Conservation (phyloP, 1,140 invertebrate genomes). For the Ceratitis capitata region DNA sequence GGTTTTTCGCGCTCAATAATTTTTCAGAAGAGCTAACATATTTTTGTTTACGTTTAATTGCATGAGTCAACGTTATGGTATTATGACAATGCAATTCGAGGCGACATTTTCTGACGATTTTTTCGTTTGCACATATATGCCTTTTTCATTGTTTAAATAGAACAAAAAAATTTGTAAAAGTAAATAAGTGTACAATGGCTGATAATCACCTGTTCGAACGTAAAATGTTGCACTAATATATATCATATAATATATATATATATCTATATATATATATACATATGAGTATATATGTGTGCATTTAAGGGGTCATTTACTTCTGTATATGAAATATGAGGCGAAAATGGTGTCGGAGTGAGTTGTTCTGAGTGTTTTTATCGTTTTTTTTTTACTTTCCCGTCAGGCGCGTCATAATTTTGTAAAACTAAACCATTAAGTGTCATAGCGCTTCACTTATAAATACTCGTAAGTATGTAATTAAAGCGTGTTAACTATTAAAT, state of each 20-base stretch:
- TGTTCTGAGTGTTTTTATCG: background rate
- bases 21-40: background rate
- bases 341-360: background rate
- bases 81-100: background rate
- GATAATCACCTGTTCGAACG: slow-evolving; percentile 36
- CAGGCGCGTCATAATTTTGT: background rate
- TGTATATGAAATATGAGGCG: background rate
- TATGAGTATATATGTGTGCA: background rate
- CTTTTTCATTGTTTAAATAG: background rate
- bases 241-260: too few relatives aligned
- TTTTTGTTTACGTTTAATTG: slow-evolving; percentile 1
- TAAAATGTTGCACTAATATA: background rate
- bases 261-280: background rate
- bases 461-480: background rate
- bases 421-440: background rate
- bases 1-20: too few relatives aligned
- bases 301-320: slow-evolving; percentile 26
- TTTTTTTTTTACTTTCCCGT: background rate
- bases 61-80: background rate
- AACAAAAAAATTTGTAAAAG: background rate
- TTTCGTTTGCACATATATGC: background rate
- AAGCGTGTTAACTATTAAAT: background rate
- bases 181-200: background rate
- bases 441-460: background rate
- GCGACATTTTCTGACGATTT: background rate